Conservation (phyloP, 2,113 vertebrate species). For the Phalacrocorax aristotelis region DNA sequence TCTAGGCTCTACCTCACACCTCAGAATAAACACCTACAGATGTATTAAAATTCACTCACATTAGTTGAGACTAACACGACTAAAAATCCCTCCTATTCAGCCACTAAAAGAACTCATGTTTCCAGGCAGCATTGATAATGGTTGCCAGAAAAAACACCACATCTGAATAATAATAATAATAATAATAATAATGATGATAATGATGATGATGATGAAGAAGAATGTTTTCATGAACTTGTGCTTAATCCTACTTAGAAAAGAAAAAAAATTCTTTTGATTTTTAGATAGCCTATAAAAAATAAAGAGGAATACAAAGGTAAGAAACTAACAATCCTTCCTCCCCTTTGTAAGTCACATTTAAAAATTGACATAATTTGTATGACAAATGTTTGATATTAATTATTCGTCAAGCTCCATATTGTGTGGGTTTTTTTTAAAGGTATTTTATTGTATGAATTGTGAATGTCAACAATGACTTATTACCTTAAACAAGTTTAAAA, state of each 20-base stretch:
- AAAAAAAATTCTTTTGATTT: background rate
- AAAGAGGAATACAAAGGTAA: background rate
- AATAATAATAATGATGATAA: background rate
- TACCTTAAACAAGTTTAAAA: slow-evolving; percentile 65
- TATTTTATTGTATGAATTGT: slow-evolving; percentile 63
- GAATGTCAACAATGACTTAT: slow-evolving; percentile 70
- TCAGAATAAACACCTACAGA: background rate
- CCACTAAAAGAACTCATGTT: background rate
- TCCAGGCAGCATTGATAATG: background rate
- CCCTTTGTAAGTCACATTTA: background rate
- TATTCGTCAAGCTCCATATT: slow-evolving; percentile 45
- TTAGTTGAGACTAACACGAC: background rate
- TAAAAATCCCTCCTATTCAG: background rate
- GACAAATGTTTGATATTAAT: slow-evolving; percentile 63
- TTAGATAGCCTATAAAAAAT: background rate
- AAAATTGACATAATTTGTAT: slow-evolving; percentile 15
- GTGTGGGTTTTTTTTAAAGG: background rate
- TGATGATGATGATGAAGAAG: no score
- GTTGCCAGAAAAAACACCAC: background rate
- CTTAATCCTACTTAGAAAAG: background rate
- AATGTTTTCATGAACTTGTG: background rate
- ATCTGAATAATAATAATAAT: background rate
- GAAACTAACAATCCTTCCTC: background rate
- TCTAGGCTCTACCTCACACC: background rate
- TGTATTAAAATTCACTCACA: background rate